Evolutionary conservation across 2,888 invertebrate species (phyloP), one percentile per base, ranked within the genome.

Genomic region (Hofmannophila pseudospretella): DNA sequence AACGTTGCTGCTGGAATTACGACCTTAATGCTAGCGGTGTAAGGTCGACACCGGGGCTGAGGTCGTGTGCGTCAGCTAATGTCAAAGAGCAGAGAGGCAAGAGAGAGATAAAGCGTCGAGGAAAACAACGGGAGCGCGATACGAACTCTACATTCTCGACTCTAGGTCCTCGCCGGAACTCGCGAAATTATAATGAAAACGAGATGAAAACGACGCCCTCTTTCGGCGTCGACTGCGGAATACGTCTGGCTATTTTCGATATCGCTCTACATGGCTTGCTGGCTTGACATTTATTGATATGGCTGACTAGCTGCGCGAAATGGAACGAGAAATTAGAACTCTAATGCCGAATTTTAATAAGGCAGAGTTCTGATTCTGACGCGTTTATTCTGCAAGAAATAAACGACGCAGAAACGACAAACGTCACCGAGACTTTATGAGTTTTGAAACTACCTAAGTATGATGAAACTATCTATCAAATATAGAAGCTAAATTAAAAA

Each of bases 81-180:
- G 84, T 84, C 84, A 84, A 78, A 85, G 82, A 85, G 82, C 77
- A 76, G 63, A 67, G 66, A 73, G 62, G 55, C 61, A 27, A 27
- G 27, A 63, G 66, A 69, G 70, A 80, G 78, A 80, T 80, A 79
- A 79, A 75, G 64, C 67, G 67, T 63, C 58, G 66, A 78, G 81
- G 77, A 78, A 80, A 80, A 81, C 73, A 81, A 69, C 66, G 67
- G 31, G 38, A 44, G n/a, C 12, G 41, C 41, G 58, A 60, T 28
- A 34, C 34, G 10, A 25, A 20, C 30, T 20, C 32, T 12, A 20
- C 14, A 13, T 13, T 16, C 34, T 13, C 19, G 34, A 5, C 16
- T 22, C 22, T 32, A 10, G 20, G 20, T 20, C 38, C 12, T 26
- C 9, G 37, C 31, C 38, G 40, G 41, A 47, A 51, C 45, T 54